A percentile compares a stretch with the other conserved stretches of the same genome.
These are phyloP conservation scores for Abscondita cerata DNA, from an alignment of 2,888 invertebrate species.

Conservation along the genomic window DNA sequence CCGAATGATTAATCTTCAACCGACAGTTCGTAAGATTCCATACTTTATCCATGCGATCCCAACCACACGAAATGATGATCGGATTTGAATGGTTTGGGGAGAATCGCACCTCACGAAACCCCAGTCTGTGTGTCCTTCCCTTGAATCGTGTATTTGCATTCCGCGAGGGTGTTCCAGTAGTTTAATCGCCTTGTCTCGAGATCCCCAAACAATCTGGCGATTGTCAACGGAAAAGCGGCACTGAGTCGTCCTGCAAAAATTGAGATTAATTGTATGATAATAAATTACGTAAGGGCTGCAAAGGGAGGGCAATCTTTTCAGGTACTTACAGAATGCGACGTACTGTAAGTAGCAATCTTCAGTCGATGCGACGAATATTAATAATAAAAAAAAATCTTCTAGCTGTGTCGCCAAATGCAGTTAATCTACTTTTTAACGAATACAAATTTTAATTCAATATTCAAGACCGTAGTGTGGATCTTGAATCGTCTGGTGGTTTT, in stretches of 20 bases:
- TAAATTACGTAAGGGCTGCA: no score
- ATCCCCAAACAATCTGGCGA: constrained; percentile 99
- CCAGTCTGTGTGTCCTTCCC: constrained; percentile 98
- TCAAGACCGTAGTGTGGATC: constrained; percentile 97
- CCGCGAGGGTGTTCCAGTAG: constrained; percentile 99
- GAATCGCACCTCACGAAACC: constrained; percentile 96
- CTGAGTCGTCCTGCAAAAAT: constrained; percentile 76
- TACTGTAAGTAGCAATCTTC: constrained; percentile 36
- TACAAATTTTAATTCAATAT: constrained; percentile 48
- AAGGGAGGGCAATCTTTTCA: no score
- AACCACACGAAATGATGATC: constrained; percentile 97
- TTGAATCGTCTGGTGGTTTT: constrained; percentile 97
- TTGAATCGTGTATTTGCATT: constrained; percentile 99
- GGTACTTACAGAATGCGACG: neutral
- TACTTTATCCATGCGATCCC: constrained; percentile 91
- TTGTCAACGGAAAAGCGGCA: constrained; percentile 93
- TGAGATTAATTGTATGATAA: no score
- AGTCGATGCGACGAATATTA: constrained; percentile 37
- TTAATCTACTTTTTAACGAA: constrained; percentile 25
- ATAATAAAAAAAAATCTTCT: constrained; percentile 57
- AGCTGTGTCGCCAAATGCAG: constrained; percentile 53
- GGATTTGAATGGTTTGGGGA: constrained; percentile 98
- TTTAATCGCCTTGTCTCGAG: constrained; percentile 98
- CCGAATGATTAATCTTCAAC: constrained; percentile 98
- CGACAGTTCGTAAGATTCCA: constrained; percentile 99